A percentile compares a stretch with the other conserved stretches of the same genome.
These are phyloP conservation scores for Eulithis prunata DNA, from an alignment of 2,888 invertebrate species.

Conservation along the genomic window DNA sequence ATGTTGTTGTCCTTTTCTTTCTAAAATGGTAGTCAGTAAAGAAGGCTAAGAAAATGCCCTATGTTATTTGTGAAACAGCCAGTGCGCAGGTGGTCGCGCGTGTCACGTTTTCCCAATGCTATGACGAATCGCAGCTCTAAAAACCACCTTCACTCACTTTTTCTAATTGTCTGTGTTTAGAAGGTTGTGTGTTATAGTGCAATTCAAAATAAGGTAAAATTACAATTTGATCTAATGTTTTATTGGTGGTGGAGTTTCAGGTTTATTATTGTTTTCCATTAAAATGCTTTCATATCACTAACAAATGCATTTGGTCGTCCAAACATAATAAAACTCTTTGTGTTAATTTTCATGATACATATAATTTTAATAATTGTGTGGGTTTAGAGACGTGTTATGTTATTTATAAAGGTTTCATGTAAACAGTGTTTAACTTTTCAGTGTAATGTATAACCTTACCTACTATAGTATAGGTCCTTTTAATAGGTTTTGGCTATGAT, in stretches of 20 bases:
- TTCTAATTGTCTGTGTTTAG: constrained; percentile 12
- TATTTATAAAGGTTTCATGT: no score
- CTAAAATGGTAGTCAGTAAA: constrained; percentile 11
- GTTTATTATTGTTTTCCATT: constrained; percentile 6
- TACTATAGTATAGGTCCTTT: no score
- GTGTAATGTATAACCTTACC: no score
- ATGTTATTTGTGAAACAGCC: constrained; percentile 16
- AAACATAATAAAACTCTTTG: constrained; percentile 34
- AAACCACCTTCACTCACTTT: constrained; percentile 46
- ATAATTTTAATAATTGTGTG: no score
- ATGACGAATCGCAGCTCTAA: constrained; percentile 50
- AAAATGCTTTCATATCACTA: constrained; percentile 38
- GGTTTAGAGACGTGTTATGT: no score
- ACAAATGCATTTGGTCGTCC: constrained; percentile 54
- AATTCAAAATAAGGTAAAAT: constrained; percentile 19
- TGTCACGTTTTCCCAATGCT: constrained; percentile 55
- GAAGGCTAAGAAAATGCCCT: constrained; percentile 28
- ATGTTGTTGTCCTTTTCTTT: constrained; percentile 46
- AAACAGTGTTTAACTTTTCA: no score
- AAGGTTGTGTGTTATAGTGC: constrained; percentile 22
- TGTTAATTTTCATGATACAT: constrained; percentile 8
- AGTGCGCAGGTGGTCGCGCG: constrained; percentile 58
- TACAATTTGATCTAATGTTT: constrained; percentile 21
- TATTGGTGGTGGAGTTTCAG: constrained; percentile 16
- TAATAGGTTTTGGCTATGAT: no score